These are phyloP conservation scores for Zootermopsis nevadensis DNA, from an alignment of 2,888 invertebrate species.

Conservation along the genomic window DNA sequence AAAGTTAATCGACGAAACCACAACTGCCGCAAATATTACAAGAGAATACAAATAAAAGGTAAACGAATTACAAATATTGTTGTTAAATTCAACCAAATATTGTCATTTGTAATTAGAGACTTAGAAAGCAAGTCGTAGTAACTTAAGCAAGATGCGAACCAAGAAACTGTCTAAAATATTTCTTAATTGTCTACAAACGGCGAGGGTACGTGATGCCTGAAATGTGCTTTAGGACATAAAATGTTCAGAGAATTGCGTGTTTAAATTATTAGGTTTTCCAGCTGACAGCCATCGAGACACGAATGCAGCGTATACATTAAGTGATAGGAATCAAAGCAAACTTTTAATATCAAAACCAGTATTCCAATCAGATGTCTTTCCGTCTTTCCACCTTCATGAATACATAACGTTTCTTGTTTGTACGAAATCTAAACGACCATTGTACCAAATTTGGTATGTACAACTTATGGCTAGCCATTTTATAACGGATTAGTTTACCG, in stretches of 20 bases:
- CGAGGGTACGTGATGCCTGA: too few relatives aligned
- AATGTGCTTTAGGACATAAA: conserved; percentile 1
- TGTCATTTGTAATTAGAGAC: too few relatives aligned
- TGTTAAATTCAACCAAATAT: too few relatives aligned
- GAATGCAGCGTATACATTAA: neutral
- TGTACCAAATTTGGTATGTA: conserved; percentile 23
- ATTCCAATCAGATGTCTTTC: neutral
- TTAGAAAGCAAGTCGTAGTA: too few relatives aligned
- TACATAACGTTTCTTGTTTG: conserved; percentile 5
- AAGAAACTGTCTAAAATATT: too few relatives aligned
- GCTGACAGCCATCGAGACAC: neutral
- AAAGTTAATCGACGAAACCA: too few relatives aligned
- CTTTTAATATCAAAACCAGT: conserved; percentile 26
- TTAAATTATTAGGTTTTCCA: neutral
- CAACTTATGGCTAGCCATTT: neutral
- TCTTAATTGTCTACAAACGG: too few relatives aligned
- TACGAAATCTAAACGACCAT: conserved; percentile 28
- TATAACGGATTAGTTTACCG: neutral
- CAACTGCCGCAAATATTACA: too few relatives aligned
- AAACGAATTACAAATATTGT: too few relatives aligned
- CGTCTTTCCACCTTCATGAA: neutral
- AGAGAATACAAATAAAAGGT: too few relatives aligned
- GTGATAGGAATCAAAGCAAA: conserved; percentile 16
- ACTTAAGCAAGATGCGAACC: too few relatives aligned
- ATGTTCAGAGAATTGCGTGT: neutral